These are phyloP conservation scores for Drosophila tani DNA, from an alignment of 1,140 invertebrate species.

Conservation along the genomic window DNA sequence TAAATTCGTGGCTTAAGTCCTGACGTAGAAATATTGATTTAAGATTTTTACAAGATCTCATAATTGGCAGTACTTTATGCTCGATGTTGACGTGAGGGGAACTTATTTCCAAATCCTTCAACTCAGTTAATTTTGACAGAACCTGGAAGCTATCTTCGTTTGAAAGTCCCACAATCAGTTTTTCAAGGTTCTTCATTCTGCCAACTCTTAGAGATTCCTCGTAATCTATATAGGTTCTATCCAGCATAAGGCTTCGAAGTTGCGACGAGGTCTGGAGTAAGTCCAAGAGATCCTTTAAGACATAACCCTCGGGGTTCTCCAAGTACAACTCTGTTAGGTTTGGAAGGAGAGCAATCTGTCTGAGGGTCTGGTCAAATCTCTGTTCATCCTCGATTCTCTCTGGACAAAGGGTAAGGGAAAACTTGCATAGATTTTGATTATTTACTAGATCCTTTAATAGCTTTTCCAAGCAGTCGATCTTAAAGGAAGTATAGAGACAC, in stretches of 20 bases:
- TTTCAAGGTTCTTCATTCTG: not conserved
- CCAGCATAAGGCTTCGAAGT: not conserved
- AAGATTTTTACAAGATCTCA: not conserved
- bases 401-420: not conserved
- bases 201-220: not conserved
- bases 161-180: not conserved
- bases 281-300: not conserved
- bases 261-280: not conserved
- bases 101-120: not conserved
- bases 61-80: conserved; percentile 7
- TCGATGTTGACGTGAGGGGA: not conserved
- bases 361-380: not conserved
- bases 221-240: not conserved
- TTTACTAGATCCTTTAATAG: not conserved
- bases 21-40: not conserved
- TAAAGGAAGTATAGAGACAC: not conserved
- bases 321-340: not conserved
- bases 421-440: not conserved
- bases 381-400: not conserved
- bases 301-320: not conserved
- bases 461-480: not conserved
- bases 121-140: not conserved
- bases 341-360: not conserved
- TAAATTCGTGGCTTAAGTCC: not conserved
- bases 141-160: not conserved